Percentiles rank a stretch among this genome's conserved stretches.
phyloP scores from a whole-genome alignment of 2,113 vertebrate species.

The Pterophyllum scalare region DNA sequence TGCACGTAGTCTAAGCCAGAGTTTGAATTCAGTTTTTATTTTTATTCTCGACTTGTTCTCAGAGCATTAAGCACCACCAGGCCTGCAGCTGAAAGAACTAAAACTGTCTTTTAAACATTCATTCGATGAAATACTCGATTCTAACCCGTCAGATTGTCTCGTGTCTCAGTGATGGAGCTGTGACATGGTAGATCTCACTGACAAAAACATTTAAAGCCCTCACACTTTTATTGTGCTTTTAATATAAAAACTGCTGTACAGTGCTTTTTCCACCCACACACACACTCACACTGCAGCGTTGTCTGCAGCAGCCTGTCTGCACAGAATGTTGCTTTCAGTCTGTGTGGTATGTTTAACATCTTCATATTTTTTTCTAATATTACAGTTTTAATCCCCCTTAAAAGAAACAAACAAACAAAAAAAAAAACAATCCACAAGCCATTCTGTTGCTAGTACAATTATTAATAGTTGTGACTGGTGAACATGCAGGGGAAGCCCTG shows the following conservation, averaged over 20 bases:
- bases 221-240: not conserved
- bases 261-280: not conserved
- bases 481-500: not conserved
- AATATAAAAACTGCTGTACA: not conserved
- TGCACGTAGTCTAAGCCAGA: not conserved
- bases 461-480: not conserved
- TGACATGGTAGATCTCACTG: not conserved
- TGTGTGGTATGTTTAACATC: not conserved
- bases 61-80: not conserved
- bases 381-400: no score
- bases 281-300: not conserved
- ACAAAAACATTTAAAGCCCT: not conserved
- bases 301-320: no score
- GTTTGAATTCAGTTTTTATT: not conserved
- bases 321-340: fast-evolving
- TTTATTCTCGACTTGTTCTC: not conserved
- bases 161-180: no score
- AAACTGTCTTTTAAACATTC: no score
- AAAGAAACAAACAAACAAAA: no score
- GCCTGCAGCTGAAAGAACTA: not conserved
- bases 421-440: no score
- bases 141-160: no score
- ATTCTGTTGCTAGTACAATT: not conserved
- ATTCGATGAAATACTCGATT: no score
- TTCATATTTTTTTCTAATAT: not conserved